These are phyloP conservation scores for Ceuthmochares aereus DNA, from an alignment of 2,113 vertebrate species.

Conservation along the genomic window DNA sequence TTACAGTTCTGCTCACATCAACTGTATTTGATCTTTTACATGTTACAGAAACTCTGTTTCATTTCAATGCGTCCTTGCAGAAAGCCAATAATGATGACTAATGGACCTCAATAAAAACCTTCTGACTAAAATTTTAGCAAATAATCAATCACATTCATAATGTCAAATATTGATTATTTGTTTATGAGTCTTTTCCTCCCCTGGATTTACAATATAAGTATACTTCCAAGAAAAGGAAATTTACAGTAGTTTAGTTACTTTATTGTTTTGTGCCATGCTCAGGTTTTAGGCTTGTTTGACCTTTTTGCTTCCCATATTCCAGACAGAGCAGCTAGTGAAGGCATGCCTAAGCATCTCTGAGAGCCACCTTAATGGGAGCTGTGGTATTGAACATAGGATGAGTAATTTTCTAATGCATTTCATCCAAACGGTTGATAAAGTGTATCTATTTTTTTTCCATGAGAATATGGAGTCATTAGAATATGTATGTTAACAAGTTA, in stretches of 20 bases:
- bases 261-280: not conserved
- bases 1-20: not conserved
- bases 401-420: not conserved
- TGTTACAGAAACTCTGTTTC: not conserved
- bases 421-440: not conserved
- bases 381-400: not conserved
- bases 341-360: not conserved
- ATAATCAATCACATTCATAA: not conserved
- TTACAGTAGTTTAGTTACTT: not conserved
- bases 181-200: not conserved
- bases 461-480: not conserved
- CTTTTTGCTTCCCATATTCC: not conserved
- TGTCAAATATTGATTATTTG: not conserved
- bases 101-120: not conserved
- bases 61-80: not conserved
- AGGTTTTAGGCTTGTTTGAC: not conserved
- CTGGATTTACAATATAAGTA: fast-evolving
- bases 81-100: not conserved
- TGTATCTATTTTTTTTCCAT: not conserved
- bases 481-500: not conserved
- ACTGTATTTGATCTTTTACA: not conserved
- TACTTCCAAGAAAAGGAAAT: not conserved
- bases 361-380: not conserved
- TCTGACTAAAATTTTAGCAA: not conserved
- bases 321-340: not conserved